Evolutionary conservation across 2,888 invertebrate genomes (phyloP).

Genomic region (Leptinotarsa peninsularis): DNA sequence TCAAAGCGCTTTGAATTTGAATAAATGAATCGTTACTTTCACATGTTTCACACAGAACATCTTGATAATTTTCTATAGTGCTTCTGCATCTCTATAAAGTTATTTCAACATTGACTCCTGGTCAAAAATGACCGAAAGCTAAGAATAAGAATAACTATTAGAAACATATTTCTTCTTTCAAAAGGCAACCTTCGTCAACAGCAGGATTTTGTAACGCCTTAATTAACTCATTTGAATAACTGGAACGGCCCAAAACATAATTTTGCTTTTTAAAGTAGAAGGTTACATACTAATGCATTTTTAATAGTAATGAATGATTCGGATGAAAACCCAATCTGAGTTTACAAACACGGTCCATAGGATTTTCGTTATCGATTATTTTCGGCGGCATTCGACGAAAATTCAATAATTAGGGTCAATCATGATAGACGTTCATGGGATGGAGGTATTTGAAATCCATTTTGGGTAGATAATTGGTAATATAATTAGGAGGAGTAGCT

Average conservation of each 20-base stretch:
- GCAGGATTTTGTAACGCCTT: conserved; percentile 2
- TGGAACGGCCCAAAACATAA: not conserved
- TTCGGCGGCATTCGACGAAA: not conserved
- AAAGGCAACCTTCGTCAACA: not conserved
- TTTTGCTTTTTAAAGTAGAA: conserved; percentile 2
- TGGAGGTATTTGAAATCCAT: conserved; percentile 21
- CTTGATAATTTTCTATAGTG: no score
- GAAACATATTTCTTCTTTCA: not conserved
- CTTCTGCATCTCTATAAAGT: no score
- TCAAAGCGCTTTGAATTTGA: no score
- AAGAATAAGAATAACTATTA: not conserved
- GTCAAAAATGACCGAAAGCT: no score
- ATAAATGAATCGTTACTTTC: no score
- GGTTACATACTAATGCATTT: conserved; percentile 2
- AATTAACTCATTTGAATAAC: conserved; percentile 3
- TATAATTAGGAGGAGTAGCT: conserved; percentile 25
- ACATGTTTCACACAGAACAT: no score
- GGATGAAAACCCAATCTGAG: conserved; percentile 1
- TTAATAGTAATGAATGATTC: conserved; percentile 10
- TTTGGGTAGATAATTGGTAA: conserved; percentile 22
- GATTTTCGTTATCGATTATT: conserved; percentile 14
- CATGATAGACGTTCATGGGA: conserved; percentile 23
- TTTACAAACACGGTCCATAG: not conserved
- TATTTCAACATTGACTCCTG: no score
- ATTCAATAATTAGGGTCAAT: conserved; percentile 18